A percentile compares a stretch with the other conserved stretches of the same genome.
Conservation (phyloP, 2,797 vertebrate species). For the Erpetoichthys calabaricus region DNA sequence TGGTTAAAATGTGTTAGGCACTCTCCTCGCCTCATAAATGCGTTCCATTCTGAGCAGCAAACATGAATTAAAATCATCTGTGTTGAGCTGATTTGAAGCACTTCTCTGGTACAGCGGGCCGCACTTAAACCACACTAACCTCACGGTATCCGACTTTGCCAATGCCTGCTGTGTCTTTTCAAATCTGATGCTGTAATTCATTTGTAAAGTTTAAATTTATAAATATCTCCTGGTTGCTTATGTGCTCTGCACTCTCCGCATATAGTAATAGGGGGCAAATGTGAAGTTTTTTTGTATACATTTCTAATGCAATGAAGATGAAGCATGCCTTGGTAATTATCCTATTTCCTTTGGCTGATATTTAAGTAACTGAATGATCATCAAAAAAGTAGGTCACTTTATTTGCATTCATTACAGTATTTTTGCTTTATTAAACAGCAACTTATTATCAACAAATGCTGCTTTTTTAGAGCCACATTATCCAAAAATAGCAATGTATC, state of each 20-base stretch:
- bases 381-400: not conserved
- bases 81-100: conserved; percentile 53
- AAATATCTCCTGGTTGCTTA: conserved; percentile 28
- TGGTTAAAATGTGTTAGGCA: conserved; percentile 31
- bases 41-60: conserved; percentile 47
- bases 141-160: conserved; percentile 48
- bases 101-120: conserved; percentile 55
- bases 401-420: not conserved
- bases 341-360: conserved; percentile 36
- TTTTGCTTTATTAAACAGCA: not conserved
- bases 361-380: not conserved
- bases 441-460: not conserved
- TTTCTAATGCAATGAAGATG: conserved; percentile 33
- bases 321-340: conserved; percentile 41
- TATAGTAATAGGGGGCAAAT: conserved; percentile 19
- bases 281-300: conserved; percentile 25
- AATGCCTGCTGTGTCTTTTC: conserved; percentile 46
- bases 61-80: conserved; percentile 64
- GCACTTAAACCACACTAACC: conserved; percentile 59
- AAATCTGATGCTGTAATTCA: conserved; percentile 50
- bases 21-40: conserved; percentile 36
- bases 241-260: conserved; percentile 23
- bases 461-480: not conserved
- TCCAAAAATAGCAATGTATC: not conserved
- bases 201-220: conserved; percentile 40